Evolutionary conservation across 1,140 invertebrate genomes (phyloP), one percentile per base, ranked within the genome.

Genomic region (Diorhabda elongata): DNA sequence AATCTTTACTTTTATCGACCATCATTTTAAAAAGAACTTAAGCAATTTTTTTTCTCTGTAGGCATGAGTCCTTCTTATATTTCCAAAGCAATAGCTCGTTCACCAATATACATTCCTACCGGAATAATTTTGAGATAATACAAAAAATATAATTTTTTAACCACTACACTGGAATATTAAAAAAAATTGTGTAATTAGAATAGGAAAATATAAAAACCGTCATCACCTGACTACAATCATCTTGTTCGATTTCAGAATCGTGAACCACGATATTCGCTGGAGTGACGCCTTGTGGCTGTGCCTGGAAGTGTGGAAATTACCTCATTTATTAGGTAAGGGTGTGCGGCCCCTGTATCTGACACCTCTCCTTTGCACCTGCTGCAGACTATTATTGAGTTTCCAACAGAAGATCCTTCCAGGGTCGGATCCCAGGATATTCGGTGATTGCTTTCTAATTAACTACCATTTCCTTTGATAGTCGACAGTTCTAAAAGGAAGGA

Each of bases 271-370:
- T 52, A 52, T 61, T 69, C 61, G 59, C 69, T 67, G 59, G 74
- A 73, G 73, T 78, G 79, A 79, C 78, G 77, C 78, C 79, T 80
- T 79, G 78, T 74, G 79, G 78, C 77, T 74, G 74, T 70, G 74
- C 66, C 74, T 77, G 75, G 75, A 81, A 81, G 79, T 81, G 81
- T 80, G 78, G 79, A 80, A 81, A 82, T 82, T 82, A 81, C 81
- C 81, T 81, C 81, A 81, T 82, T 82, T 82, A 82, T 82, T 82
- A 82, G 81, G 80, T 82, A 80, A 81, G 79, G 78, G 79, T 77
- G 76, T 74, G 78, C 78, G 77, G 80, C 80, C 81, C 78, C 79
- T 81, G 81, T 52, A 73, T 74, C 81, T 82, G 81, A 82, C 80
- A 81, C 80, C 80, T 82, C 81, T 82, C 81, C 80, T 81, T 81